These are phyloP conservation scores for Maccullochella peelii DNA, from an alignment of 2,113 vertebrate genomes.

Conservation along the genomic window DNA sequence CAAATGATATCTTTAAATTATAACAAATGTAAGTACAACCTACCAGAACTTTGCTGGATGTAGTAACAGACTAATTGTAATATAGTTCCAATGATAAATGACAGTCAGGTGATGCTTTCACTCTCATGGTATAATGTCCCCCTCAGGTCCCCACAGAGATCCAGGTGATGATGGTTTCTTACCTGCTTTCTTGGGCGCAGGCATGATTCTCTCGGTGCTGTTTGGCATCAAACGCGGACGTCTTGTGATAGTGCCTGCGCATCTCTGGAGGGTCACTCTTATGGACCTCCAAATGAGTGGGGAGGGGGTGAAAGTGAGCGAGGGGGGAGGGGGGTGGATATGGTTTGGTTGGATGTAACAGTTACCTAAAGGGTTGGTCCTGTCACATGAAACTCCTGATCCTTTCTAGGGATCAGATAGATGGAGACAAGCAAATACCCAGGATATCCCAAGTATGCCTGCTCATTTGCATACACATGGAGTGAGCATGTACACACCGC, in stretches of 20 bases:
- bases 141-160: neutral
- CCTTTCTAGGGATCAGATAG: slow-evolving; percentile 56
- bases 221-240: slow-evolving; percentile 41
- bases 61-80: neutral
- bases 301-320: slow-evolving; percentile 3
- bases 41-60: neutral
- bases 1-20: neutral
- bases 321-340: neutral
- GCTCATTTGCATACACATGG: slow-evolving; percentile 55
- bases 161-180: slow-evolving; percentile 41
- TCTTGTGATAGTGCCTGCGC: slow-evolving; percentile 21
- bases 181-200: slow-evolving; percentile 80
- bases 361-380: slow-evolving; percentile 44
- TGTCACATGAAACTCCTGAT: slow-evolving; percentile 71
- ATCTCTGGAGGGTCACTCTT: slow-evolving; percentile 68
- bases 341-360: slow-evolving; percentile 50
- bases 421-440: slow-evolving; percentile 46
- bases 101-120: neutral
- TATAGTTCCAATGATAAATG: neutral
- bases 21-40: neutral
- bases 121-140: neutral
- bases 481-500: slow-evolving; percentile 9
- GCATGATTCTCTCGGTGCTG: slow-evolving; percentile 67
- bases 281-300: slow-evolving; percentile 68
- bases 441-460: slow-evolving; percentile 46